Evolutionary conservation across 2,113 vertebrate species (phyloP).

Genomic region (Istiophorus platypterus): DNA sequence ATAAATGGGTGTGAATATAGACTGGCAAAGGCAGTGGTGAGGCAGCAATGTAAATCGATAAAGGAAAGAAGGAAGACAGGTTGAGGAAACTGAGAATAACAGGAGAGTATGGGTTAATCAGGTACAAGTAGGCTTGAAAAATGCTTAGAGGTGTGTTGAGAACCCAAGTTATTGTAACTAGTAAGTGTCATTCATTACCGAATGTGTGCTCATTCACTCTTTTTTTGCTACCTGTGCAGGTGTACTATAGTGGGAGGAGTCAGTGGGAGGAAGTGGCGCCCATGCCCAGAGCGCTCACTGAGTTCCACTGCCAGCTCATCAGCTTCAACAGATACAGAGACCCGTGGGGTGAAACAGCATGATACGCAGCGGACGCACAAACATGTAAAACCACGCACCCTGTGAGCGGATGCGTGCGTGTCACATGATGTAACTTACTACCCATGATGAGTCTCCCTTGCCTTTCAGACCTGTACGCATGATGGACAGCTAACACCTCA

Average conservation of each 20-base stretch:
- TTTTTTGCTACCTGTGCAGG: slow-evolving; percentile 80
- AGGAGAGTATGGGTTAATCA: neutral
- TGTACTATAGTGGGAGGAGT: slow-evolving; percentile 92
- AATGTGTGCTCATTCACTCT: too few relatives aligned
- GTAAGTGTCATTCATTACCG: too few relatives aligned
- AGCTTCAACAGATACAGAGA: slow-evolving; percentile 95
- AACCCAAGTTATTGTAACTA: too few relatives aligned
- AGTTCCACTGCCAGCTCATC: slow-evolving; percentile 96
- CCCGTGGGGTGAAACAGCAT: slow-evolving; percentile 87
- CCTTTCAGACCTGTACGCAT: slow-evolving; percentile 38
- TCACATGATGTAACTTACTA: slow-evolving; percentile 4
- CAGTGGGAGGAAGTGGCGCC: slow-evolving; percentile 97
- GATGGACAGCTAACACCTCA: slow-evolving; percentile 2
- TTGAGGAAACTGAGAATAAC: too few relatives aligned
- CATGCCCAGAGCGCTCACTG: slow-evolving; percentile 95
- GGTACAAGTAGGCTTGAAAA: too few relatives aligned
- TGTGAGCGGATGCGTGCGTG: neutral
- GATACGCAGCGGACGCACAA: slow-evolving; percentile 38
- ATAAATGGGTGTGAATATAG: neutral
- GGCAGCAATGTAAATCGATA: neutral
- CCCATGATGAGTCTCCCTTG: neutral
- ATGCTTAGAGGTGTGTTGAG: too few relatives aligned
- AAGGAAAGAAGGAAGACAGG: too few relatives aligned
- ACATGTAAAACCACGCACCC: neutral
- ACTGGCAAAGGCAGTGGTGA: neutral